Evolutionary conservation across 2,797 vertebrate species (phyloP).

Genomic region (Pteropus rufus): DNA sequence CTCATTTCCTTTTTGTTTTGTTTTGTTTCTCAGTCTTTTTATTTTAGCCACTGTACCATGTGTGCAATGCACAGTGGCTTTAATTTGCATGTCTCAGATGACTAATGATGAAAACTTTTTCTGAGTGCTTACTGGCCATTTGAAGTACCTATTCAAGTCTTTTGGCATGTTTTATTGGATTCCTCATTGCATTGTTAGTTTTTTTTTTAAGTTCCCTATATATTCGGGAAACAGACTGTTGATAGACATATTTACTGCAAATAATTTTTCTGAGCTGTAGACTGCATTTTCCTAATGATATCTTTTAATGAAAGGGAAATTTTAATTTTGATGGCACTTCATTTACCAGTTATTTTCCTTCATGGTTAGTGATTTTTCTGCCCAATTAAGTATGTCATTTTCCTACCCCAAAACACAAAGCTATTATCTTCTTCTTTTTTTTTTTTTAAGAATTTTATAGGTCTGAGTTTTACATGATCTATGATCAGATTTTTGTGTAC

Average conservation of each 20-base stretch:
- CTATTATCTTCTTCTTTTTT: neutral
- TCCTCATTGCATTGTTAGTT: neutral
- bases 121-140: neutral
- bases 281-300: neutral
- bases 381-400: neutral
- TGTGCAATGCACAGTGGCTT: neutral
- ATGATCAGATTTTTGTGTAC: neutral
- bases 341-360: neutral
- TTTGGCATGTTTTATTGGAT: neutral
- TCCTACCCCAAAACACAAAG: neutral
- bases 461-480: neutral
- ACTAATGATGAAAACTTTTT: neutral
- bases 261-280: neutral
- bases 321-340: neutral
- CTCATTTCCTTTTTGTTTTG: neutral
- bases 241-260: neutral
- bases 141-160: neutral
- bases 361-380: neutral
- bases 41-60: neutral
- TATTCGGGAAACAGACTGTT: neutral
- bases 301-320: neutral
- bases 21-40: neutral
- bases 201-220: neutral
- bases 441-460: neutral
- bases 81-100: neutral